These are phyloP conservation scores for Alviniconcha marisindica DNA, from an alignment of 1,140 invertebrate species.

Conservation along the genomic window DNA sequence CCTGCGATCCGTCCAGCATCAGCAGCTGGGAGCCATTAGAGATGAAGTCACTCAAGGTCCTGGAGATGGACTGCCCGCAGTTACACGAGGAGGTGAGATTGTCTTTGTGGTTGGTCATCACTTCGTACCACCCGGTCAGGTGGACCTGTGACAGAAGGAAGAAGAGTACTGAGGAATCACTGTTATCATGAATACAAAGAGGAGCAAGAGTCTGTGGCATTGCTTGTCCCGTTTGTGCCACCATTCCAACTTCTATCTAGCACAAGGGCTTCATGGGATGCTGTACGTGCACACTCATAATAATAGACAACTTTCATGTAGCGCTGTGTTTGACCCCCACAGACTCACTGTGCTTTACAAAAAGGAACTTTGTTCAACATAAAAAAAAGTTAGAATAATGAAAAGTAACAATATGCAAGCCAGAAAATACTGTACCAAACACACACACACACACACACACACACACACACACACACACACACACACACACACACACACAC, in stretches of 20 bases:
- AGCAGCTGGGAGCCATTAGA: neutral
- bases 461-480: no score
- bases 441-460: slow-evolving; percentile 13
- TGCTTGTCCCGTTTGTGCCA: no score
- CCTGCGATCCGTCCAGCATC: slow-evolving; percentile 13
- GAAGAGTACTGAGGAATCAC: no score
- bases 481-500: no score
- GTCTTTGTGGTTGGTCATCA: neutral
- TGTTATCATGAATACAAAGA: no score
- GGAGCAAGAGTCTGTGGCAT: no score
- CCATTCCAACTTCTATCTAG: no score
- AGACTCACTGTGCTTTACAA: neutral
- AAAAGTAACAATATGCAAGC: neutral
- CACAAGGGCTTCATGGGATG: neutral
- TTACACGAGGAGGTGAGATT: neutral
- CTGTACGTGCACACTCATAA: neutral
- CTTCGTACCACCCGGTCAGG: neutral
- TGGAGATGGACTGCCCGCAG: slow-evolving; percentile 6
- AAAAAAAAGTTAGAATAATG: no score
- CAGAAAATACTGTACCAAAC: neutral
- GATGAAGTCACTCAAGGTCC: neutral
- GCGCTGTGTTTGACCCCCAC: neutral
- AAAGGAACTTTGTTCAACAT: neutral
- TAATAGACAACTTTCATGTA: neutral
- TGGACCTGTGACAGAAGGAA: neutral